Evolutionary conservation across 2,113 vertebrate species (phyloP), one percentile per base, ranked within the genome.

Genomic region (Ranitomeya imitator): DNA sequence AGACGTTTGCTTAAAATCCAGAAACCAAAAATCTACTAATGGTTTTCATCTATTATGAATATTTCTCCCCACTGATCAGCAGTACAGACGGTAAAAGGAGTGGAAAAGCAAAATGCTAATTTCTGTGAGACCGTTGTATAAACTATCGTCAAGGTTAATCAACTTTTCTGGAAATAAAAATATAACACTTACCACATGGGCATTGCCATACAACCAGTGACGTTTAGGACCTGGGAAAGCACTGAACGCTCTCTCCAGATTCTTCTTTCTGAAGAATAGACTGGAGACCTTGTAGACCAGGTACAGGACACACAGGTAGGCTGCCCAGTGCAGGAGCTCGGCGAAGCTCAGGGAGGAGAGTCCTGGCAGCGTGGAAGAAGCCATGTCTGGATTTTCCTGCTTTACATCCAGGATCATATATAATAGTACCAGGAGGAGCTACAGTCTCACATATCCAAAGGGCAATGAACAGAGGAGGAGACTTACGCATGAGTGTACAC

Each of bases 141-240:
- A 31, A 31, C 26, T 31, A 31, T 31, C 26, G 1, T 31, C 26
- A 31, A 31, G 26, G 26, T 31, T 31, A 31, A 31, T 2, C 26
- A 31, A 31, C 26, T 31, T 31, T 31, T 31, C 26, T 31, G 26
- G 3, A 60, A 60, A 60, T 31, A 31, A 14, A 13, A 14, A 14
- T 11, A 11, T 21, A 4, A 16, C 8, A n/a, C 91, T 92, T 95
- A 96, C 95, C 93, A 93, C 89, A 45, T 86, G 90, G 13, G 91
- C 89, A 84, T 96, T 93, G 4, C 95, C 95, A 12, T 94, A 93
- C 0, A 95, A 85, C 94, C 94, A 95, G 86, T 95, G 94, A 18
- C 45, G 90, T 0, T 93, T 93, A 14, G 95, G 94, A 13, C 93
- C 95, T 0, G 94, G 95, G 67, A 97, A 97, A 14, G 89, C 55